A percentile compares a stretch with the other conserved stretches of the same genome.
These are phyloP conservation scores for Habrosyne pyritoides DNA, from an alignment of 2,888 invertebrate species.

Conservation along the genomic window DNA sequence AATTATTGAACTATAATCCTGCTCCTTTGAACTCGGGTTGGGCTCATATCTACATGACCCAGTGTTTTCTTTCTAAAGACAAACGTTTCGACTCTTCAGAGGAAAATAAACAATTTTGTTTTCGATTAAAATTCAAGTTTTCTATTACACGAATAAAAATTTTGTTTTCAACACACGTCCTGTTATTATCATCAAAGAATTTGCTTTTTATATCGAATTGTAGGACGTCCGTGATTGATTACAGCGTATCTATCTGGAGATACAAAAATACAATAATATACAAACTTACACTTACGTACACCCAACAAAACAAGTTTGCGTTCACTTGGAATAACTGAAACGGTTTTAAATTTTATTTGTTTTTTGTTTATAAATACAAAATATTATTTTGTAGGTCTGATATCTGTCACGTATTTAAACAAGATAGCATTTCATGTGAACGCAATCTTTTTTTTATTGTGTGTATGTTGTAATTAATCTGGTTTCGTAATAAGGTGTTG, in stretches of 20 bases:
- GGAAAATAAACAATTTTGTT: neutral
- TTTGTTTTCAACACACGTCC: neutral
- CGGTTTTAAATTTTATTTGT: no score
- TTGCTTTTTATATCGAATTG: neutral
- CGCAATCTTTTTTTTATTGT: no score
- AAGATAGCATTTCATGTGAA: no score
- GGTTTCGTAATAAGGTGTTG: neutral
- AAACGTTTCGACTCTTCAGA: neutral
- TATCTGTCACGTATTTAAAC: no score
- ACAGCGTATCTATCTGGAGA: neutral
- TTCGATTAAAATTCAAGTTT: neutral
- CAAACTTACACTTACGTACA: no score
- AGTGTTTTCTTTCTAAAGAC: neutral
- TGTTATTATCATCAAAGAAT: neutral
- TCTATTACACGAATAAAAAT: neutral
- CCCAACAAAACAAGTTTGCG: no score
- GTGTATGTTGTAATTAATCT: neutral
- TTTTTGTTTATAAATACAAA: no score
- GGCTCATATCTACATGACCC: neutral
- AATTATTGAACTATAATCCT: constrained; percentile 3
- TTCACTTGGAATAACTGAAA: no score
- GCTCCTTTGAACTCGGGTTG: neutral
- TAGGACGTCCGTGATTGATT: neutral
- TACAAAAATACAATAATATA: neutral
- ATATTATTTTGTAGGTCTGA: no score